A percentile compares a stretch with the other conserved stretches of the same genome.
Evolutionary conservation across 2,888 invertebrate genomes (phyloP).

Genomic region (Eupithecia abbreviata): DNA sequence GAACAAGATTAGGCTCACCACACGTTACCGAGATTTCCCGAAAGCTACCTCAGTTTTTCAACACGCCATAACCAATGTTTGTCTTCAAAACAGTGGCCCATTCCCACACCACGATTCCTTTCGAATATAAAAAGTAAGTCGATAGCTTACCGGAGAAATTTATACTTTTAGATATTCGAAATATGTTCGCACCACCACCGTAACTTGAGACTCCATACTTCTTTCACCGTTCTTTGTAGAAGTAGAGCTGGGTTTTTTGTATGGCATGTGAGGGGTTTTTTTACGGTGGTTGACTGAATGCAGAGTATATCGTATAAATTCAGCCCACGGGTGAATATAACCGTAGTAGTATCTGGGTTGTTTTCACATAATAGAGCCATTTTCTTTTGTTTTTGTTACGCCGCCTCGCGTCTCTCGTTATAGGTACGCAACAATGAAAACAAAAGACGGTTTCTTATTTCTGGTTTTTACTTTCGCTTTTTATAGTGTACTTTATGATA

Average conservation of each 20-base stretch:
- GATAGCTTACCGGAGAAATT: conserved; percentile 82
- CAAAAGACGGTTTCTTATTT: conserved; percentile 80
- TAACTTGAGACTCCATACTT: conserved; percentile 50
- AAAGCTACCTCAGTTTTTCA: conserved; percentile 37
- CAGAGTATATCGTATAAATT: conserved; percentile 82
- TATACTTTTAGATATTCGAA: conserved; percentile 83
- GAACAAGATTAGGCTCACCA: conserved; percentile 18
- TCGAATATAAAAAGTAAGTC: conserved; percentile 83
- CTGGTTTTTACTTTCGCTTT: conserved; percentile 67
- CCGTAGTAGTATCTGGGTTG: conserved; percentile 79
- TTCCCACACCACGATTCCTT: conserved; percentile 73
- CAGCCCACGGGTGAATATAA: conserved; percentile 82
- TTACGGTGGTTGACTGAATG: conserved; percentile 64
- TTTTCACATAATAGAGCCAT: conserved; percentile 84
- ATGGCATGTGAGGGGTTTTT: conserved; percentile 55
- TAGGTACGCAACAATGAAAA: conserved; percentile 81
- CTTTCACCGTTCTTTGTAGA: background rate
- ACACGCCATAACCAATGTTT: conserved; percentile 67
- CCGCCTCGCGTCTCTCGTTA: conserved; percentile 73
- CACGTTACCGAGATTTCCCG: conserved; percentile 31
- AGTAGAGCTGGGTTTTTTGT: conserved; percentile 33
- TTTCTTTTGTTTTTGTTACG: conserved; percentile 83
- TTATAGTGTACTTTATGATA: conserved; percentile 59
- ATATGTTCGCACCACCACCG: conserved; percentile 69
- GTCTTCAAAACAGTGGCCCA: conserved; percentile 79